A percentile compares a stretch with the other conserved stretches of the same genome.
Evolutionary conservation across 2,888 invertebrate genomes (phyloP).

Genomic region (Acanthosepion lycidas): DNA sequence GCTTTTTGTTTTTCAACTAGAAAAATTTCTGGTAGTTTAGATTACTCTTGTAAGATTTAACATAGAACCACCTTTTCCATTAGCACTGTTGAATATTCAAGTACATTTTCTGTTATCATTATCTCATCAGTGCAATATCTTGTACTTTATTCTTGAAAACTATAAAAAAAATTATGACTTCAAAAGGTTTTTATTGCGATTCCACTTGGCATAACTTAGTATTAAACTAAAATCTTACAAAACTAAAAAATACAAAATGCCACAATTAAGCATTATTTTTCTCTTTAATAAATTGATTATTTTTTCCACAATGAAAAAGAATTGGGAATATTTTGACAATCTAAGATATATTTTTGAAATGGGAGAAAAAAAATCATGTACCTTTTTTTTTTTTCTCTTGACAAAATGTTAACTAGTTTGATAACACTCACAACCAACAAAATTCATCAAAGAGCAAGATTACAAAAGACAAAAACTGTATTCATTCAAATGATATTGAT

Average conservation of each 20-base stretch:
- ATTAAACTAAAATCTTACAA: not conserved
- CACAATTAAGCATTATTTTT: not conserved
- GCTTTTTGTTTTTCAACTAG: not conserved
- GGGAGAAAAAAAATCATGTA: not conserved
- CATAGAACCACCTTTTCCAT: not conserved
- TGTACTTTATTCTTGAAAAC: not conserved
- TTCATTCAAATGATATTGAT: not conserved
- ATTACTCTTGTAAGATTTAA: not conserved
- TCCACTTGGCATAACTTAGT: not conserved
- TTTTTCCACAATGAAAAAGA: not conserved
- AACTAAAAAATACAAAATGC: not conserved
- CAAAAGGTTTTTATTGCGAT: not conserved
- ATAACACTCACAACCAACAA: slow-evolving; percentile 33
- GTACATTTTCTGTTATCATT: not conserved
- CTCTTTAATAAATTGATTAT: not conserved
- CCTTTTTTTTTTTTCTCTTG: slow-evolving; percentile 5
- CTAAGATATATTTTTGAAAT: not conserved
- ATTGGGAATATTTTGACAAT: not conserved
- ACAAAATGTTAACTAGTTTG: not conserved
- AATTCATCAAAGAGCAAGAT: not conserved
- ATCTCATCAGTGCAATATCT: not conserved
- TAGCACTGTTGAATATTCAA: not conserved
- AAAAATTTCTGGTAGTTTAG: no score
- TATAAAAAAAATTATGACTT: not conserved
- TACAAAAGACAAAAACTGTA: not conserved